Conservation (phyloP, 2,797 vertebrate species). For the Chloroceryle inda region DNA sequence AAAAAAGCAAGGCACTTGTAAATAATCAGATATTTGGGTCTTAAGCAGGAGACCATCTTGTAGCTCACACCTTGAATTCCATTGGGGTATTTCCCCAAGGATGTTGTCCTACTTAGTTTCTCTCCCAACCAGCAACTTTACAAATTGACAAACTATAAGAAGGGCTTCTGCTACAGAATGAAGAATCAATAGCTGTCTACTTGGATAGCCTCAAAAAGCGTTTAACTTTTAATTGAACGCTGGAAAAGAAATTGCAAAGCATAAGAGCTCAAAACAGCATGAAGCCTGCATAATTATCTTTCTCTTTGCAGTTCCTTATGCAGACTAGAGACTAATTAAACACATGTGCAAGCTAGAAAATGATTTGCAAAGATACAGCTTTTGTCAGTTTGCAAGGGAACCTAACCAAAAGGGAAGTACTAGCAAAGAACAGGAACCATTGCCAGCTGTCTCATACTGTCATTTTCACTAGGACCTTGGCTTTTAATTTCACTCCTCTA, state of each 20-base stretch:
- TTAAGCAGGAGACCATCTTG: background rate
- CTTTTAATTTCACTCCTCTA: background rate
- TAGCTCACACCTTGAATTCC: background rate
- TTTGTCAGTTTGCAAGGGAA: constrained; percentile 1
- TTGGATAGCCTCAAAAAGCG: constrained; percentile 43
- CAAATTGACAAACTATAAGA: constrained; percentile 25
- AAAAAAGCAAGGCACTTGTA: background rate
- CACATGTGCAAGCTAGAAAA: constrained; percentile 24
- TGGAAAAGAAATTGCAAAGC: constrained; percentile 37
- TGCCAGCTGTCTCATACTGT: background rate
- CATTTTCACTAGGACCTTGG: background rate
- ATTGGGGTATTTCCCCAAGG: background rate
- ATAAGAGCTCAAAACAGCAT: constrained; percentile 41
- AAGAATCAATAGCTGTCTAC: constrained; percentile 66
- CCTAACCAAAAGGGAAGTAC: background rate
- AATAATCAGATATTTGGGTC: background rate
- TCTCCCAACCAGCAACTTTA: background rate
- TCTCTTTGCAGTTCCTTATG: constrained; percentile 47
- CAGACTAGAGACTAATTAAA: constrained; percentile 63
- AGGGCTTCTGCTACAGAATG: background rate
- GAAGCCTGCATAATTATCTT: constrained; percentile 63
- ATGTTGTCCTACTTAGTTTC: background rate
- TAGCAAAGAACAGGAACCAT: background rate
- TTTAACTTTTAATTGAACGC: constrained; percentile 65
- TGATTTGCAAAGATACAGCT: constrained; percentile 1